Evolutionary conservation across 2,113 vertebrate genomes (phyloP).

Genomic region (Haemorhous mexicanus): DNA sequence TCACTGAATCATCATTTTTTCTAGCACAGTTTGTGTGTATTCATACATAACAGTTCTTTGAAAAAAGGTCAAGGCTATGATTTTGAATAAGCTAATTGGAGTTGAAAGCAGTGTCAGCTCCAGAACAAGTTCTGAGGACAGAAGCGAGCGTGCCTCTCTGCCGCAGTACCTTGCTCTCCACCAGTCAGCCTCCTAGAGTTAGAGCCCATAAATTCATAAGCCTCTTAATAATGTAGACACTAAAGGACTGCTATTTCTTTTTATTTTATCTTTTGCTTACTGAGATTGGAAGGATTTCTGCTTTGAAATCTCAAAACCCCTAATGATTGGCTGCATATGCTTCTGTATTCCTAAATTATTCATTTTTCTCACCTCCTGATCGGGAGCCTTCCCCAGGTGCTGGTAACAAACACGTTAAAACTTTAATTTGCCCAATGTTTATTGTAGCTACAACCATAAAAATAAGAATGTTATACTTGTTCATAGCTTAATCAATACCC

Average conservation of each 20-base stretch:
- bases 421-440: neutral
- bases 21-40: neutral
- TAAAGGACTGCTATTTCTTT: neutral
- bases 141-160: fast-evolving
- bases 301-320: neutral
- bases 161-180: neutral
- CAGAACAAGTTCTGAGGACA: neutral
- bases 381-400: neutral
- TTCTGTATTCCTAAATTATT: neutral
- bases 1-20: neutral
- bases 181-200: neutral
- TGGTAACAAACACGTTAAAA: neutral
- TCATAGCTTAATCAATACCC: neutral
- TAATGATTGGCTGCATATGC: neutral
- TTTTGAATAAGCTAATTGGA: neutral
- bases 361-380: neutral
- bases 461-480: neutral
- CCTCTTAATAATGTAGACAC: neutral
- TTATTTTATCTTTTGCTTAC: neutral
- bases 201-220: neutral
- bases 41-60: neutral
- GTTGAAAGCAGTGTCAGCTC: neutral
- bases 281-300: neutral
- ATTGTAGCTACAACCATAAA: neutral
- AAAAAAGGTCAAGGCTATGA: neutral